Base-by-base conservation (phyloP, 2,888 invertebrate species). In the Thalpophila matura region DNA sequence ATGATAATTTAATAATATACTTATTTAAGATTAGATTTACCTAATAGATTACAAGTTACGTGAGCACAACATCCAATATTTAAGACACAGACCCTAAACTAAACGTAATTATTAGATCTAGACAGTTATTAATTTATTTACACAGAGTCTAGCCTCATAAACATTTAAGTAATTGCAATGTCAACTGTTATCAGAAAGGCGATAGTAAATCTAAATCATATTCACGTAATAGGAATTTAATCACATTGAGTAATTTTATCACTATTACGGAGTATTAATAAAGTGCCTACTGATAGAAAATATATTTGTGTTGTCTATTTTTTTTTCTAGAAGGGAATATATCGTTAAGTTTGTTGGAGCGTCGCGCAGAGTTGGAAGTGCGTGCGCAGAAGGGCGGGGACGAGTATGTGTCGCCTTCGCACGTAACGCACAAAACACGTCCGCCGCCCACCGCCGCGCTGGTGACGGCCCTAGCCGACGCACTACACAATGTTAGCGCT, bases 311-410 rank as follows among this genome's bases (percentile, higher is more conserved):
- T 57, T 33, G 14, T 14, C 33, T 46, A 29, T 47, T 24, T 51
- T 29, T 67, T 51, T 58, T 83, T 89, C 78, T 72, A 95, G 94
- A 93, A 59, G 89, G 91, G 10, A 94, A 94, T 65, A 83, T 94
- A 38, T 90, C 94, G 0, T 26, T 91, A 26, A 86, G 89, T 1
- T 42, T 93, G 16, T 77, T 94, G 35, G 94, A 95, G 63, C 89
- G 91, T 24, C 85, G 88, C 4, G 80, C 87, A 0, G 92, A 93
- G 61, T 62, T 93, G 16, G 94, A 94, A 74, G 94, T 95, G 10
- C 91, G 91, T 18, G 88, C 91, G 3, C 86, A 88, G 60, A 95
- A 94, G 70, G 79, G 84, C 50, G 86, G 80, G 1, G 90, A 88
- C 6, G 80, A 91, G 7, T 80, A 61, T 3, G 67, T 93, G 31